phyloP scores from a whole-genome alignment of 2,113 vertebrate genomes.

The Hylia prasina region DNA sequence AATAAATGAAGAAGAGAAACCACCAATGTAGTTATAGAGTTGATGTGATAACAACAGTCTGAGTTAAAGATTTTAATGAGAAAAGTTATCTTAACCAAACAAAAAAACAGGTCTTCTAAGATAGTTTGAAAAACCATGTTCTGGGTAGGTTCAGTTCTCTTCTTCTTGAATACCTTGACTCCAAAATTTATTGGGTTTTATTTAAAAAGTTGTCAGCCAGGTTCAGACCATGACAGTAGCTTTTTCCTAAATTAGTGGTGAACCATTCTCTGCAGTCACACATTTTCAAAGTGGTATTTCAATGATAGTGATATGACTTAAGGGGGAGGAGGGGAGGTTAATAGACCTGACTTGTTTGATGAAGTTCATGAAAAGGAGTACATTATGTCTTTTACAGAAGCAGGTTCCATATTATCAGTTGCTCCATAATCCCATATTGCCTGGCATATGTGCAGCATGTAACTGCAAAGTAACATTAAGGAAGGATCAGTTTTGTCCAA shows the following conservation, averaged over 20 bases:
- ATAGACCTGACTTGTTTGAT: neutral
- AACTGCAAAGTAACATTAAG: neutral
- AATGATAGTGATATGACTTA: neutral
- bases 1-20: neutral
- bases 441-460: neutral
- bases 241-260: neutral
- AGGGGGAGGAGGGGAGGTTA: neutral
- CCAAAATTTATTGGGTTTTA: neutral
- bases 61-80: neutral
- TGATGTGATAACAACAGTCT: neutral
- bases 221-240: neutral
- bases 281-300: constrained; percentile 4
- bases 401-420: neutral
- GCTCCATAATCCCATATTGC: neutral
- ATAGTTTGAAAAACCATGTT: neutral
- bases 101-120: neutral
- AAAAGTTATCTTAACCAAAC: neutral
- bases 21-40: neutral
- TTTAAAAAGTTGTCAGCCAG: neutral
- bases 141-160: neutral
- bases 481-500: neutral
- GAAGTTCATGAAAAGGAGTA: neutral
- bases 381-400: neutral
- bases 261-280: neutral
- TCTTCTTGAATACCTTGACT: neutral